Conservation (phyloP, 2,888 invertebrate genomes). For the Phengaris arion region DNA sequence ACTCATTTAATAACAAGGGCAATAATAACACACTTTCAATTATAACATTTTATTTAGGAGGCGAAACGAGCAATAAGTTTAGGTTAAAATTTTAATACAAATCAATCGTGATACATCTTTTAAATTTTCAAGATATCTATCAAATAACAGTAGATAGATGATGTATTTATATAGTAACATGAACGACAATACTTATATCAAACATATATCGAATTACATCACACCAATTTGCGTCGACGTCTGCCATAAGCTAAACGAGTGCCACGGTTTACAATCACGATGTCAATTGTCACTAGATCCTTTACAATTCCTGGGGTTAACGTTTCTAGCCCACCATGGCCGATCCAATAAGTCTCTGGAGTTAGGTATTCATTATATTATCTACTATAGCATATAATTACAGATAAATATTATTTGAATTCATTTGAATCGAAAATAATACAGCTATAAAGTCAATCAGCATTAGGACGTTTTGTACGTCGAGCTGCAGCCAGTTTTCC, state of each 20-base stretch:
- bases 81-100: conserved; percentile 75
- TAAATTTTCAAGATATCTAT: conserved; percentile 74
- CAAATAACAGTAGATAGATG: conserved; percentile 63
- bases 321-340: conserved; percentile 17
- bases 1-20: neutral
- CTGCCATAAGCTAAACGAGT: neutral
- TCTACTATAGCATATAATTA: conserved; percentile 28
- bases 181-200: conserved; percentile 63
- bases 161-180: conserved; percentile 77
- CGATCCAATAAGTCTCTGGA: conserved; percentile 29
- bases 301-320: conserved; percentile 14
- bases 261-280: conserved; percentile 16
- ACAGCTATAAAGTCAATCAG: conserved; percentile 37
- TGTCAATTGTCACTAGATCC: conserved; percentile 14
- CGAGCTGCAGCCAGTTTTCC: conserved; percentile 25
- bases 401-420: conserved; percentile 29
- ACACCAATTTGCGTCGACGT: conserved; percentile 60
- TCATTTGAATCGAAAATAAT: conserved; percentile 20
- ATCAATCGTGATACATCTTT: conserved; percentile 72
- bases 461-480: conserved; percentile 19
- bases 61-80: conserved; percentile 79
- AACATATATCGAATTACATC: conserved; percentile 47
- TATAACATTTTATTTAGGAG: conserved; percentile 79
- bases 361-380: conserved; percentile 10
- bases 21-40: conserved; percentile 47